Evolutionary conservation across 2,797 vertebrate genomes (phyloP), one percentile per base, ranked within the genome.

Genomic region (Esox lucius): DNA sequence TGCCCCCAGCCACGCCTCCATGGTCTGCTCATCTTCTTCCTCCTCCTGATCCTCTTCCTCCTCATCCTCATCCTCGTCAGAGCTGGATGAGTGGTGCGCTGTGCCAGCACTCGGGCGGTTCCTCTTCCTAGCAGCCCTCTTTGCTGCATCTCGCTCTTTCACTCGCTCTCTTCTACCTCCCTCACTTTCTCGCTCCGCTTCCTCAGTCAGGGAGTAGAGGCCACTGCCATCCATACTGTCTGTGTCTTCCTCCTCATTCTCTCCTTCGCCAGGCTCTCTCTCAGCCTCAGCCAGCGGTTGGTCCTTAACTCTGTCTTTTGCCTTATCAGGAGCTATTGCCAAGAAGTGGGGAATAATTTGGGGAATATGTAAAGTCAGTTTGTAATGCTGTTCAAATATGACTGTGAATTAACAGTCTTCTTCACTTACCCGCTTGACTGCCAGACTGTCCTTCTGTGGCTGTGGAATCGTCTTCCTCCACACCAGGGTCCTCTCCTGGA

Each of bases 151-250:
- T 73, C 83, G 89, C 26, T 88, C 91, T 68, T 87, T 91, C 2
- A 28, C 80, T 33, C 84, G 80, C 82, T 91, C 90, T 70, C 73
- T 83, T 51, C 88, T 80, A 39, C 87, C 91, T 28, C 87, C 92
- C 70, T 93, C 93, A 2, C 90, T 91, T 76, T 93, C 93, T 70
- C 88, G 72, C 22, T 93, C 92, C 0, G 86, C 93, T 3, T 97
- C 96, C 74, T 98, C 97, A 0, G 90, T 96, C 71, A 98, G 89
- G 67, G 95, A 96, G 89, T 95, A 99, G 78, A 95, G 95, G 0
- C 95, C 95, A 0, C 96, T 96, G 87, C 97, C 96, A 0, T 98
- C 97, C 97, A 98, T 96, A 88, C 97, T 98, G 90, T 98, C 97
- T 0, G 96, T 96, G 91, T 99, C 97, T 77, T 96, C 96, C 13